Percentiles rank a stretch among this genome's conserved stretches.
These are phyloP conservation scores for Spea bombifrons DNA, from an alignment of 2,113 vertebrate species.

Conservation along the genomic window DNA sequence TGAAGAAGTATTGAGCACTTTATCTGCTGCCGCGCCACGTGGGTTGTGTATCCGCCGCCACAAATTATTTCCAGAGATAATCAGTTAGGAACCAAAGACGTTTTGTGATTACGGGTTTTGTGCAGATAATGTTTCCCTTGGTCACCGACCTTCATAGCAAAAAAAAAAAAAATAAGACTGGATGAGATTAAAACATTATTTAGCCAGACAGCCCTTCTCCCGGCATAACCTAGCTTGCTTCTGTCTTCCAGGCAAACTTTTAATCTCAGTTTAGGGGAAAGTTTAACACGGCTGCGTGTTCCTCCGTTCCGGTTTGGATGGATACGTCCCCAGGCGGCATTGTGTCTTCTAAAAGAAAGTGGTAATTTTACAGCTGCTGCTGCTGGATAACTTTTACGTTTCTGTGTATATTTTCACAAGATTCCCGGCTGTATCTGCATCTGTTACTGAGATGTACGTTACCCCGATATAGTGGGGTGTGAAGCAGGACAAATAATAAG, in stretches of 20 bases:
- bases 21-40: not conserved
- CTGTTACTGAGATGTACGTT: too few relatives aligned
- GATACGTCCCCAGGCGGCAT: too few relatives aligned
- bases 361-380: too few relatives aligned
- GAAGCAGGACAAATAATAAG: too few relatives aligned
- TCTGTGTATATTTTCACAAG: not conserved
- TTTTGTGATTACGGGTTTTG: slow-evolving; percentile 9
- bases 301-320: not conserved
- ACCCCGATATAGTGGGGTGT: too few relatives aligned
- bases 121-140: slow-evolving; percentile 21
- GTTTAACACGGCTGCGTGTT: not conserved
- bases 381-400: too few relatives aligned
- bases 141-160: slow-evolving; percentile 9
- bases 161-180: not conserved
- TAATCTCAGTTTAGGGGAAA: not conserved
- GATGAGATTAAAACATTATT: slow-evolving; percentile 40
- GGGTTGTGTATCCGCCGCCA: not conserved
- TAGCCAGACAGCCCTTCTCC: not conserved
- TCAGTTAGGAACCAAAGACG: slow-evolving; percentile 12
- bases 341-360: too few relatives aligned
- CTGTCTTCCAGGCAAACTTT: not conserved
- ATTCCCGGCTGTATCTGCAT: too few relatives aligned
- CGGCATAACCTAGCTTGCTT: not conserved
- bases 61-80: slow-evolving; percentile 20
- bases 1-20: not conserved